These are phyloP conservation scores for Propithecus deckenii DNA, from an alignment of 2,797 vertebrate species.

Conservation along the genomic window DNA sequence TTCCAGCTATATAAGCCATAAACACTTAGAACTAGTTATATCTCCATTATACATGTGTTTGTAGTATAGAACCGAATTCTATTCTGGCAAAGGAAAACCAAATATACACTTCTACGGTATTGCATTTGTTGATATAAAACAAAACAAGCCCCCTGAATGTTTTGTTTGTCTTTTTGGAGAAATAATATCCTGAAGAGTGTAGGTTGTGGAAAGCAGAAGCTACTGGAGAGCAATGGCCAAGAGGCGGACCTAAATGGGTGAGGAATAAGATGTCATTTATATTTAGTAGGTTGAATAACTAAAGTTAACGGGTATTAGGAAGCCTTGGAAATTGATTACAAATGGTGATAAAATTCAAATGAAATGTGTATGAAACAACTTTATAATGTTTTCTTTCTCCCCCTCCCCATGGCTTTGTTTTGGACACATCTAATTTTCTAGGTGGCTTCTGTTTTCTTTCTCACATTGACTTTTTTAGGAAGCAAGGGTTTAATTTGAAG, in stretches of 20 bases:
- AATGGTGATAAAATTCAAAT: constrained; percentile 79
- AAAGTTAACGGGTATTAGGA: constrained; percentile 79
- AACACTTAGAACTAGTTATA: no score
- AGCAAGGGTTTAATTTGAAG: neutral
- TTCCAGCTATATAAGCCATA: no score
- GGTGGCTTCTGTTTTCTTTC: constrained; percentile 14
- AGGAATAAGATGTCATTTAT: constrained; percentile 75
- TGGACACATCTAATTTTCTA: constrained; percentile 32
- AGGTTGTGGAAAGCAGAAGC: constrained; percentile 93
- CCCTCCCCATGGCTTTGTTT: neutral
- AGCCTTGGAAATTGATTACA: constrained; percentile 76
- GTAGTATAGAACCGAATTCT: no score
- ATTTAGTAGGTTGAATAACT: constrained; percentile 77
- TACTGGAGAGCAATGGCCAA: constrained; percentile 94
- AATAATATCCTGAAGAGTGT: no score
- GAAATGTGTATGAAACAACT: constrained; percentile 57
- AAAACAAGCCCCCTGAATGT: no score
- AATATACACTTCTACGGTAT: no score
- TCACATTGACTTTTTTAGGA: neutral
- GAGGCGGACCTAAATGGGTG: constrained; percentile 99
- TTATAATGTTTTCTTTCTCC: neutral
- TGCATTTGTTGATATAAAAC: no score
- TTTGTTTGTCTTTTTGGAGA: no score
- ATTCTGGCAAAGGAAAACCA: no score
- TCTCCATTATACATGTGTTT: no score